Conservation (phyloP, 2,797 vertebrate genomes). For the Tapera naevia region DNA sequence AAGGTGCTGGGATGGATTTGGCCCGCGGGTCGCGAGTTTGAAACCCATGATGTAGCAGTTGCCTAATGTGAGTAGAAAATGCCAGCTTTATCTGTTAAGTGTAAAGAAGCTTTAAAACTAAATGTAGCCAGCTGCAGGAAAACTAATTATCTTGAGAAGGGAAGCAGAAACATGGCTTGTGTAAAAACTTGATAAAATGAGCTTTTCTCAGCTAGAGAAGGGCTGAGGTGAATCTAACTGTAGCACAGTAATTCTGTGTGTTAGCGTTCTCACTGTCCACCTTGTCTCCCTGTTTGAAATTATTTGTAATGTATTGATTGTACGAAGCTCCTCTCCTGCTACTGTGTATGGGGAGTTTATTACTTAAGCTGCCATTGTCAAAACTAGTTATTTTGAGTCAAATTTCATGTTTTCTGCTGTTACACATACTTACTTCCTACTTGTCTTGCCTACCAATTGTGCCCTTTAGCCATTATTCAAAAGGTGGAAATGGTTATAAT, state of each 20-base stretch:
- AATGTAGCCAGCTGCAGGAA: neutral
- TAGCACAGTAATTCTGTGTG: neutral
- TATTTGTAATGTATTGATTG: neutral
- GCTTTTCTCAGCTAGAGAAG: neutral
- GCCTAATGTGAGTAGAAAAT: neutral
- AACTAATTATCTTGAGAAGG: neutral
- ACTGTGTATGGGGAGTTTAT: neutral
- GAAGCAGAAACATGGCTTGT: neutral
- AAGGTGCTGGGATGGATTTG: no score
- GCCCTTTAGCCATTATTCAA: neutral
- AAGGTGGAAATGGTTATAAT: neutral
- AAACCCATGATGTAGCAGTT: neutral
- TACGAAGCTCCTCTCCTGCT: neutral
- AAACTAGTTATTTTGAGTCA: neutral
- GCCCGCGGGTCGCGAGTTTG: no score
- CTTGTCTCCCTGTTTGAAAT: neutral
- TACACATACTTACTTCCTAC: neutral
- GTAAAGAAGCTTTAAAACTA: neutral
- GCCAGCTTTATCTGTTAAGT: neutral
- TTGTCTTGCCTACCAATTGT: neutral
- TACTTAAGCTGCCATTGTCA: neutral
- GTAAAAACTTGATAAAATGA: neutral
- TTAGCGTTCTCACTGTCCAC: rapidly evolving
- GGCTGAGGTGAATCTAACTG: neutral
- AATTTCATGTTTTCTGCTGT: neutral